Percentiles rank a stretch among this genome's conserved stretches.
Conservation (phyloP, 1,140 invertebrate species). For the Thereuonema tuberculata region DNA sequence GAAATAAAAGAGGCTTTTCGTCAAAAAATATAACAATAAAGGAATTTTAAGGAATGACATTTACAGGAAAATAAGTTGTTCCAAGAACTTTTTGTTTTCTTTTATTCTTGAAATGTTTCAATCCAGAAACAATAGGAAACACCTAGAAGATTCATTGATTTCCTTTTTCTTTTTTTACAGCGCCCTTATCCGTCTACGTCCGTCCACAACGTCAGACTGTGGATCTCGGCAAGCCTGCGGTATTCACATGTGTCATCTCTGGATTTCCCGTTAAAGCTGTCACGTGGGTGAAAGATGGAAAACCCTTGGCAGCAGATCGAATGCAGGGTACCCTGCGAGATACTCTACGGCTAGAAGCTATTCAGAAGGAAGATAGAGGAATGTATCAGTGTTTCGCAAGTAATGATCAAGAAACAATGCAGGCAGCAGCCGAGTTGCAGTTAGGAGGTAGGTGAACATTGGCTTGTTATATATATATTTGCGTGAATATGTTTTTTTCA, state of each 20-base stretch:
- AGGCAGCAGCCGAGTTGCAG: conserved; percentile 61
- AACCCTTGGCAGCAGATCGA: conserved; percentile 22
- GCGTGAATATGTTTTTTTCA: no score
- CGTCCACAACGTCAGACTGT: conserved; percentile 57
- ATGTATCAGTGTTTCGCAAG: no score
- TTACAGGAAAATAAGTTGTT: no score
- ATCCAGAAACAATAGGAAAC: no score
- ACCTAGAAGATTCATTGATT: no score
- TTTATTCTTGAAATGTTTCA: no score
- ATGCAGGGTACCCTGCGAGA: conserved; percentile 29
- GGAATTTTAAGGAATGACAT: no score
- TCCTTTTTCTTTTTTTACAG: conserved; percentile 32
- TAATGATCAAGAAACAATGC: conserved; percentile 69
- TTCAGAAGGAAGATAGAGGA: conserved; percentile 61
- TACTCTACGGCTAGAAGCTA: conserved; percentile 48
- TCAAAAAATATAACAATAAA: no score
- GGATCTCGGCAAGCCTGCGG: conserved; percentile 62
- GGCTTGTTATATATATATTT: neutral
- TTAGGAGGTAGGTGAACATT: conserved; percentile 52
- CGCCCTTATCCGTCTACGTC: conserved; percentile 54
- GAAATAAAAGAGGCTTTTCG: no score
- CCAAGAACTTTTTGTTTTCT: no score
- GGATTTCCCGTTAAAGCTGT: conserved; percentile 66
- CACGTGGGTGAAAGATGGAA: conserved; percentile 70
- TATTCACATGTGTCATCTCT: conserved; percentile 66